Evolutionary conservation across 2,797 vertebrate genomes (phyloP).

Genomic region (Scyliorhinus canicula): DNA sequence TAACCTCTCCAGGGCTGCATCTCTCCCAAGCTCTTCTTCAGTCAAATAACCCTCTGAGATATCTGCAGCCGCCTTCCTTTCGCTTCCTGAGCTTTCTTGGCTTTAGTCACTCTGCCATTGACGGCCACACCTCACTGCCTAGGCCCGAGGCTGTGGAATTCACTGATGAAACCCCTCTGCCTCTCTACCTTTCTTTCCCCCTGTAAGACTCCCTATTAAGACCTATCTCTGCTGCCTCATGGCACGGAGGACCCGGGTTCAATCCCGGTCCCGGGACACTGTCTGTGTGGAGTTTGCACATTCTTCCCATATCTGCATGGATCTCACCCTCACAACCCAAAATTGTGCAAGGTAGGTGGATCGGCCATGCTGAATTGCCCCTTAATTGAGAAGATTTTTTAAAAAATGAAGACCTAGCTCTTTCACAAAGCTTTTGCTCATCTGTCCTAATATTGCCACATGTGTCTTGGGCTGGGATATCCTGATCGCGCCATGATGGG

Average conservation of each 20-base stretch:
- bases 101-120: not conserved
- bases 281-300: no score
- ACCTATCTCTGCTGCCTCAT: no score
- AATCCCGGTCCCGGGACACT: no score
- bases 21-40: not conserved
- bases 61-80: not conserved
- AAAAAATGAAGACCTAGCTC: not conserved
- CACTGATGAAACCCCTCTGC: no score
- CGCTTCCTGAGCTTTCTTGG: not conserved
- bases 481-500: no score
- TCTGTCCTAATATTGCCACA: not conserved
- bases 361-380: no score
- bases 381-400: no score
- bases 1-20: not conserved
- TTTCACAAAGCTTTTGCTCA: not conserved
- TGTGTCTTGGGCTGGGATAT: not conserved
- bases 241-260: no score
- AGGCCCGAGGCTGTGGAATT: not conserved
- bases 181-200: not conserved
- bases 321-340: no score
- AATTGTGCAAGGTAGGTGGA: no score
- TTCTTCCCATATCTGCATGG: no score
- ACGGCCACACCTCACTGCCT: not conserved
- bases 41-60: not conserved
- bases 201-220: not conserved